These are phyloP conservation scores for Trichoplax adhaerens DNA, from an alignment of 37 sponge, comb jelly and placozoan species.

Conservation along the genomic window DNA sequence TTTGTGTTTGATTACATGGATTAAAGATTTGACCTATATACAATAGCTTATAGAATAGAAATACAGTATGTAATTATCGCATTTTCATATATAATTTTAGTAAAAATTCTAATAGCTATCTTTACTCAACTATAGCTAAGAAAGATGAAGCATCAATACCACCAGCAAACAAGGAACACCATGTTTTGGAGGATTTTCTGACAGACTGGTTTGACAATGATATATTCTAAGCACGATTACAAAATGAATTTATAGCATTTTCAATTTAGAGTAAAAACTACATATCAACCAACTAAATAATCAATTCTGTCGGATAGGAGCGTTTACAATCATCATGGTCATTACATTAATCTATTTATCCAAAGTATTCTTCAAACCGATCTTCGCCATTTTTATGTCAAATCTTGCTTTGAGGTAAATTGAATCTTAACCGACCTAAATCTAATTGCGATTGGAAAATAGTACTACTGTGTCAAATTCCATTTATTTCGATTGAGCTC, in stretches of 20 bases:
- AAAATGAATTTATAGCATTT: background rate
- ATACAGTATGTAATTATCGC: background rate
- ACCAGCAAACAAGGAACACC: constrained; percentile 35
- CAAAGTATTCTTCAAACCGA: constrained; percentile 32
- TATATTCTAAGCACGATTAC: background rate
- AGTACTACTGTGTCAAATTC: too few relatives aligned
- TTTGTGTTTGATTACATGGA: too few relatives aligned
- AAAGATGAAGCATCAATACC: constrained; percentile 11
- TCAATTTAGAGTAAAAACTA: too few relatives aligned
- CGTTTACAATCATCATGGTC: constrained; percentile 23
- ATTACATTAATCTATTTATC: constrained; percentile 54
- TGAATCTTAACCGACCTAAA: too few relatives aligned
- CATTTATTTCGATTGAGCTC: too few relatives aligned
- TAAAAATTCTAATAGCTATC: background rate
- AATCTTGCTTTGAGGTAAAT: constrained; percentile 29
- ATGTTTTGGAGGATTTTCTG: constrained; percentile 71
- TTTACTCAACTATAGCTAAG: background rate
- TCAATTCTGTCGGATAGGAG: constrained; percentile 23
- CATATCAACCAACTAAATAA: too few relatives aligned
- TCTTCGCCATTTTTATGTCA: constrained; percentile 30
- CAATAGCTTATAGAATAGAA: constrained; percentile 1
- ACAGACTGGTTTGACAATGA: constrained; percentile 51
- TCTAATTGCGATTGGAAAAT: too few relatives aligned
- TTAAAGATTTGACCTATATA: background rate
- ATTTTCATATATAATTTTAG: constrained; percentile 2